Evolutionary conservation across 1,140 invertebrate species (phyloP).

Genomic region (Solenopsis invicta): DNA sequence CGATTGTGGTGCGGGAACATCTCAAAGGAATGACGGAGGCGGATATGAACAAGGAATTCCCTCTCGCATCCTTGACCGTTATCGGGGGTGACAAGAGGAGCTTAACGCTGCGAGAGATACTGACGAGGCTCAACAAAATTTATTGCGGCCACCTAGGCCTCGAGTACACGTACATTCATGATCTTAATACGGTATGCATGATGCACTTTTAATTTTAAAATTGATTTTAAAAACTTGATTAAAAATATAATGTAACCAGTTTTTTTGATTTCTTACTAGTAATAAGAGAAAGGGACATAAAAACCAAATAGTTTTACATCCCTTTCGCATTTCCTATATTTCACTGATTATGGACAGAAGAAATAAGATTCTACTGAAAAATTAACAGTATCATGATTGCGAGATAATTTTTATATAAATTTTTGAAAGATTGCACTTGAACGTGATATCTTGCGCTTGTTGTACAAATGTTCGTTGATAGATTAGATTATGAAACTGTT

Average conservation of each 20-base stretch:
- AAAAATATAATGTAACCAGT: too few species aligned
- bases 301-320: neutral
- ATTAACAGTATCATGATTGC: neutral
- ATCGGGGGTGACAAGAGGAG: slow-evolving; percentile 89
- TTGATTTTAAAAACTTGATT: too few species aligned
- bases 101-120: slow-evolving; percentile 91
- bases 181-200: slow-evolving; percentile 83
- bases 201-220: neutral
- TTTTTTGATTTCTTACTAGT: too few species aligned
- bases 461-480: neutral
- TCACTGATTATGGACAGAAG: neutral
- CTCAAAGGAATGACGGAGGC: slow-evolving; percentile 87
- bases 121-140: slow-evolving; percentile 91
- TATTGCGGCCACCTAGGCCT: slow-evolving; percentile 92
- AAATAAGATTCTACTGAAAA: neutral
- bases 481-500: slow-evolving; percentile 20
- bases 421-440: slow-evolving; percentile 8
- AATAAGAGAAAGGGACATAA: neutral
- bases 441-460: neutral
- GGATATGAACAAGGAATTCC: slow-evolving; percentile 90
- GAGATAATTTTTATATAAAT: neutral
- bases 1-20: slow-evolving; percentile 81
- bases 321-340: neutral
- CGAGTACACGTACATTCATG: slow-evolving; percentile 96
- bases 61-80: slow-evolving; percentile 90